Percentiles rank a stretch among this genome's conserved stretches.
phyloP scores from a whole-genome alignment of 2,797 vertebrate genomes.

The Typhlichthys eigenmanni region DNA sequence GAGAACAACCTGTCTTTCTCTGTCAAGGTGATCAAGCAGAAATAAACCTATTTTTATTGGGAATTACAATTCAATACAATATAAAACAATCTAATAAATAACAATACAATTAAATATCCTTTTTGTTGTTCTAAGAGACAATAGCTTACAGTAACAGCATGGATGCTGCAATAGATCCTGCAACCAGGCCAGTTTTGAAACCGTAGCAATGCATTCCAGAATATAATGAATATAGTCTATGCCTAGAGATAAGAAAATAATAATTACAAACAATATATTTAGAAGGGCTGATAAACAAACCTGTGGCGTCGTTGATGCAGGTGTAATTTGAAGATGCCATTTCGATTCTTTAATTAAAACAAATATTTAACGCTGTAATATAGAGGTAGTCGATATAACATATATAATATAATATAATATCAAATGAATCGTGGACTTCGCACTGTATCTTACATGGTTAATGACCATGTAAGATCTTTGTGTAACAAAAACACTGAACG shows the following conservation, averaged over 20 bases:
- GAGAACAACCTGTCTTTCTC: conserved; percentile 81
- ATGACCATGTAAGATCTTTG: not conserved
- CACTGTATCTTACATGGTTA: not conserved
- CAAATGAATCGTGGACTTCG: not conserved
- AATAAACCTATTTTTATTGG: not conserved
- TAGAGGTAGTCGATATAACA: not conserved
- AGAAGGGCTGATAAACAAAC: conserved; percentile 37
- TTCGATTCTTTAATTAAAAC: conserved; percentile 11
- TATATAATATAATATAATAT: not conserved
- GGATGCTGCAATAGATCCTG: too few species aligned
- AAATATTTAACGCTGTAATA: not conserved
- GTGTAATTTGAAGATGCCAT: conserved; percentile 59
- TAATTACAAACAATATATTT: not conserved
- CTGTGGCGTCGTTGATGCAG: conserved; percentile 58
- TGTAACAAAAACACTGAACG: conserved; percentile 39
- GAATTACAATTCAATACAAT: not conserved
- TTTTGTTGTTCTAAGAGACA: too few species aligned
- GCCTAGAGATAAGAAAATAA: not conserved
- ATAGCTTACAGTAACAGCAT: too few species aligned
- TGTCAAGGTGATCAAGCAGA: conserved; percentile 30
- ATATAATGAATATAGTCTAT: too few species aligned
- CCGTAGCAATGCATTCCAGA: not conserved
- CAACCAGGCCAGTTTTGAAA: too few species aligned
- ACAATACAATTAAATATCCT: too few species aligned
- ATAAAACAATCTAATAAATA: too few species aligned